Evolutionary conservation across 2,888 invertebrate species (phyloP).

Genomic region (Drosophila picticornis): DNA sequence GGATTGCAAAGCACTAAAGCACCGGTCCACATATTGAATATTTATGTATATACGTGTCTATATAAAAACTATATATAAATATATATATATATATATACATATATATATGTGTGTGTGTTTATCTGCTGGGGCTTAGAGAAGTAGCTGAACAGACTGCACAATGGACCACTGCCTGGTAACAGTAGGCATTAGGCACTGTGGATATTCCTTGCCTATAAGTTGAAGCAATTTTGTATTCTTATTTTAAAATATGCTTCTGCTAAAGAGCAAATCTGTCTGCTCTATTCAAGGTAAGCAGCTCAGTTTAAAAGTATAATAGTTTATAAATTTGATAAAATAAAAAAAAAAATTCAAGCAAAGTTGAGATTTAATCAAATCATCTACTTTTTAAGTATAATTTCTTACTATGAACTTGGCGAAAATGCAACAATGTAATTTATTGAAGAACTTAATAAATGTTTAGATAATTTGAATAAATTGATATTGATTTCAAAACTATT

Average conservation of each 20-base stretch:
- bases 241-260: too few relatives aligned
- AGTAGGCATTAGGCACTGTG: constrained; percentile 5
- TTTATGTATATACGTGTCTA: constrained; percentile 52
- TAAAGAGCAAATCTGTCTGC: neutral
- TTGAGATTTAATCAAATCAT: neutral
- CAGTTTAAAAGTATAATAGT: neutral
- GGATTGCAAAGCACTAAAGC: constrained; percentile 69
- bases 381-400: neutral
- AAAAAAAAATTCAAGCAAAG: neutral
- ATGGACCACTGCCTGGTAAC: constrained; percentile 4
- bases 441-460: neutral
- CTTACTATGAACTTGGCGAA: neutral
- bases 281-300: neutral
- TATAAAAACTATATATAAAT: neutral
- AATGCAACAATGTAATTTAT: neutral
- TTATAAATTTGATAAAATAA: neutral
- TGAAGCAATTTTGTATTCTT: neutral
- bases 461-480: fast-evolving
- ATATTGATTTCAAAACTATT: neutral
- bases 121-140: constrained; percentile 19
- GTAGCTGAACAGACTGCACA: constrained; percentile 12
- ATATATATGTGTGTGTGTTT: neutral
- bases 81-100: neutral
- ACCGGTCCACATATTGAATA: constrained; percentile 61
- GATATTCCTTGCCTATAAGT: neutral